phyloP scores from a whole-genome alignment of 2,888 invertebrate genomes.

The Tetrapedia diversipes region DNA sequence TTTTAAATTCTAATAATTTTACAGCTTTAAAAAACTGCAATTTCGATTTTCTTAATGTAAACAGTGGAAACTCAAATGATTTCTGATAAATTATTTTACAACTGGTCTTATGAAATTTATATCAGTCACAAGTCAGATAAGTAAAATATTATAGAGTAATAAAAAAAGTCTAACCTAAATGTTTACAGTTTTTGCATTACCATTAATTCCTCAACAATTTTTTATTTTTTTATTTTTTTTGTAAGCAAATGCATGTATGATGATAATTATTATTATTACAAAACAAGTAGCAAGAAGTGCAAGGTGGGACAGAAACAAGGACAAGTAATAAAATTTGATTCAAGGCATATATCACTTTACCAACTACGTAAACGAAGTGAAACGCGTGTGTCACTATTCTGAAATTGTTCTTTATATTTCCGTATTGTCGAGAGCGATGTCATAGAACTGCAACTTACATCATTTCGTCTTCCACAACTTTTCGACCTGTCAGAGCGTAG shows the following conservation, averaged over 20 bases:
- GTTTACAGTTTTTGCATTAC: conserved; percentile 34
- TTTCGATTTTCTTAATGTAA: neutral
- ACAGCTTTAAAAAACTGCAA: neutral
- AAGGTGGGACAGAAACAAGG: neutral
- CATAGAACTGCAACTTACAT: neutral
- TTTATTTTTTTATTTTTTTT: too few relatives aligned
- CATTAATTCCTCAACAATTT: neutral
- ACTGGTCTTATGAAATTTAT: too few relatives aligned
- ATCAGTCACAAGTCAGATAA: too few relatives aligned
- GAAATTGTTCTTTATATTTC: conserved; percentile 13
- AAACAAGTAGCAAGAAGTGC: too few relatives aligned
- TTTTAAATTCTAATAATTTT: neutral
- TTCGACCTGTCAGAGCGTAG: neutral
- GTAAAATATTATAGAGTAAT: too few relatives aligned
- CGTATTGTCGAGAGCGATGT: neutral
- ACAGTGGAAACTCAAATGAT: neutral
- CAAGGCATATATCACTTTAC: conserved; percentile 5
- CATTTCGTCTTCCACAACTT: neutral
- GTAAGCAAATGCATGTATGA: too few relatives aligned
- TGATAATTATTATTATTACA: too few relatives aligned
- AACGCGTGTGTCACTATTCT: conserved; percentile 5
- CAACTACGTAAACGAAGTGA: neutral
- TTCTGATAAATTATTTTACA: neutral
- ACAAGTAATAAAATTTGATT: conserved; percentile 1
- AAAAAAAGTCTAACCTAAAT: conserved; percentile 35